These are phyloP conservation scores for Hipposideros larvatus DNA, from an alignment of 2,797 vertebrate genomes.

Conservation along the genomic window DNA sequence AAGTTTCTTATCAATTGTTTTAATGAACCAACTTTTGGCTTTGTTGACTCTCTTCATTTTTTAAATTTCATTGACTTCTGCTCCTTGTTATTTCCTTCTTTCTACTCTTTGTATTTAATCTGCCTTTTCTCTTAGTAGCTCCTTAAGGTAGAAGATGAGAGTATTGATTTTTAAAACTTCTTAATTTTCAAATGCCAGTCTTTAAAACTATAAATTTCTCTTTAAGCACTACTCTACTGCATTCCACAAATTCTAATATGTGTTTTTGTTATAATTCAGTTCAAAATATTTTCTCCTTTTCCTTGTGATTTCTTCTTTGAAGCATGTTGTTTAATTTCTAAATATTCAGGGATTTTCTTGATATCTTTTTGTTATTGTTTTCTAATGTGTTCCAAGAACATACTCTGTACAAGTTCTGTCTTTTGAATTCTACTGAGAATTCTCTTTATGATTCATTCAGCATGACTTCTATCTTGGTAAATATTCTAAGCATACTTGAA, in stretches of 20 bases:
- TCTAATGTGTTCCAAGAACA: slow-evolving; percentile 35
- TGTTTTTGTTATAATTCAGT: slow-evolving; percentile 22
- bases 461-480: slow-evolving; percentile 32
- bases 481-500: slow-evolving; percentile 12
- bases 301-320: slow-evolving; percentile 49
- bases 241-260: not conserved
- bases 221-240: not conserved
- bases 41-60: slow-evolving; percentile 10
- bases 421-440: slow-evolving; percentile 21
- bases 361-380: slow-evolving; percentile 5
- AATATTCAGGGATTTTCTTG: slow-evolving; percentile 12
- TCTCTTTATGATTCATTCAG: not conserved
- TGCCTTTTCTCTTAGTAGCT: not conserved
- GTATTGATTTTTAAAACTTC: not conserved
- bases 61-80: not conserved
- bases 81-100: not conserved
- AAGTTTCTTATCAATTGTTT: not conserved
- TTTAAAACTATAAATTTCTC: not conserved
- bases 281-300: slow-evolving; percentile 35
- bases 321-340: slow-evolving; percentile 38
- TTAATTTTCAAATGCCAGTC: not conserved
- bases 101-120: slow-evolving; percentile 4
- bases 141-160: not conserved
- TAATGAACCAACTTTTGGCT: not conserved
- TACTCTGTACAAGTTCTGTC: not conserved